Evolutionary conservation across 2,113 vertebrate genomes (phyloP), one percentile per base, ranked within the genome.

Genomic region (Pangasianodon gigas): DNA sequence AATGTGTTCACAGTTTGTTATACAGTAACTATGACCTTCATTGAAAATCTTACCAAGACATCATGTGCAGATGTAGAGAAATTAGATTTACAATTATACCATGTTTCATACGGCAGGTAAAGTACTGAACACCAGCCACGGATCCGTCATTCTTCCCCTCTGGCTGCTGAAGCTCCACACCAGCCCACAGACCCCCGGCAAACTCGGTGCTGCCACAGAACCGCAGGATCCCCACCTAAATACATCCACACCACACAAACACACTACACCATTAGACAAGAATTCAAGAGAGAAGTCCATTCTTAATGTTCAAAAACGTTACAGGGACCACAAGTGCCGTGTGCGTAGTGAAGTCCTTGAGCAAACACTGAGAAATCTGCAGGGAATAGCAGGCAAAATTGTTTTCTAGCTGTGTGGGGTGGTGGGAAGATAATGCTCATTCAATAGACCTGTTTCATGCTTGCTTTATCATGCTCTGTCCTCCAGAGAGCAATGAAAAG

Each of bases 71-170:
- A 46, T 51, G 19, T 29, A 62, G 18, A 51, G 18, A 18, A 48
- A 60, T 21, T n/a, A 51, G 26, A 62, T 16, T 21, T 41, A n/a
- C 29, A 81, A 46, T 37, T 51, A 85, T 96, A 99, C 98, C 98
- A 0, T 95, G 95, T 94, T 97, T 98, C 2, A 96, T 90, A 0
- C 94, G 95, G 84, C 98, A 99, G 89, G 95, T 97, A 92, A 99
- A 99, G 93, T 99, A 99, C 93, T 98, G 98, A 58, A 99, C 95
- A 84, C 95, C 98, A 1, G 97, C 97, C 60, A 99, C 97, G 0
- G 97, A 97, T 86, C 98, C 98, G 1, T 98, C 95, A 87, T 99
- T 99, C 94, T 99, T 99, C 24, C 98, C 98, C 91, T 99, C 98
- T 1, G 98, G 95, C 90, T 97, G 97, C 92, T 98, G 97, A 84